Conservation (phyloP, 2,888 invertebrate species). For the Lacanobia oleracea region DNA sequence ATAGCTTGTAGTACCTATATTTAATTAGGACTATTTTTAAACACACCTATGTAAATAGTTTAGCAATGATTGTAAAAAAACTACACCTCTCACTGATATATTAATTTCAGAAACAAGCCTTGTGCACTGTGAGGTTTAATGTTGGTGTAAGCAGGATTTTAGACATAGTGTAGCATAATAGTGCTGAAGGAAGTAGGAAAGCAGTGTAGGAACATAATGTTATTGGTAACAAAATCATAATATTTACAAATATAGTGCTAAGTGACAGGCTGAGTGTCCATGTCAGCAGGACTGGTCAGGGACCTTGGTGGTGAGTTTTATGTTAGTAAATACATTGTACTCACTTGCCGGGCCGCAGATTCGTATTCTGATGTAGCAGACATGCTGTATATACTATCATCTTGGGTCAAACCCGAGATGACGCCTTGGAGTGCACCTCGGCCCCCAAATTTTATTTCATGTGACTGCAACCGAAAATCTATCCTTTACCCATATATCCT, state of each 20-base stretch:
- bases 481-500: slow-evolving; percentile 84
- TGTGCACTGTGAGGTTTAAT: slow-evolving; percentile 8
- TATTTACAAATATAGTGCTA: slow-evolving; percentile 63
- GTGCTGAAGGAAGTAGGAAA: slow-evolving; percentile 51
- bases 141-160: slow-evolving; percentile 31
- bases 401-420: slow-evolving; percentile 90
- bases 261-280: slow-evolving; percentile 54
- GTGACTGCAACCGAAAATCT: slow-evolving; percentile 89
- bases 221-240: slow-evolving; percentile 66
- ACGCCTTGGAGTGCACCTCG: slow-evolving; percentile 86
- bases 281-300: slow-evolving; percentile 43
- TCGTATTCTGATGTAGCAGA: slow-evolving; percentile 89
- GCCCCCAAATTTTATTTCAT: slow-evolving; percentile 87
- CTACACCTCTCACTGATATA: slow-evolving; percentile 20
- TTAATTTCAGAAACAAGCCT: slow-evolving; percentile 26
- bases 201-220: slow-evolving; percentile 57
- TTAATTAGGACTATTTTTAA: slow-evolving; percentile 26
- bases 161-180: slow-evolving; percentile 43
- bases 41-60: slow-evolving; percentile 42
- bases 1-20: slow-evolving; percentile 22
- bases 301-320: slow-evolving; percentile 38
- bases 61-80: slow-evolving; percentile 16
- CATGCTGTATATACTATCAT: slow-evolving; percentile 90
- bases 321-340: slow-evolving; percentile 71
- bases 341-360: slow-evolving; percentile 89